phyloP scores from a whole-genome alignment of 2,797 vertebrate species.

The Cuniculus paca region DNA sequence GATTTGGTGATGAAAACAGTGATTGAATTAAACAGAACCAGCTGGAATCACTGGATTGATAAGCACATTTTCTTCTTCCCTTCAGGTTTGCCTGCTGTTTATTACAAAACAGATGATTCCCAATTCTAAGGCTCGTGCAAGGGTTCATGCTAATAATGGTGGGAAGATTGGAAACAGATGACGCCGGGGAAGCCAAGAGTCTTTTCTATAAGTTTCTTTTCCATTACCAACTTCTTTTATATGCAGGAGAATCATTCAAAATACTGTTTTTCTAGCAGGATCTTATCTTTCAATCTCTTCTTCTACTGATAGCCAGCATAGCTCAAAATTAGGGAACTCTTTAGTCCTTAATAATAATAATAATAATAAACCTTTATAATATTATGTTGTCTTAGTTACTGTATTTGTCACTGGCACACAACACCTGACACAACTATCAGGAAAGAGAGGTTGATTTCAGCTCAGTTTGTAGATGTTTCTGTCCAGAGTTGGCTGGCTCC shows the following conservation, averaged over 20 bases:
- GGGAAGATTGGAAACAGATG: not conserved
- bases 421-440: not conserved
- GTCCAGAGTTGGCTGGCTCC: not conserved
- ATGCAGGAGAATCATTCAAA: slow-evolving; percentile 18
- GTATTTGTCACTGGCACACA: not conserved
- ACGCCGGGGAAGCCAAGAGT: not conserved
- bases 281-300: slow-evolving; percentile 30
- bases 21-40: slow-evolving; percentile 30
- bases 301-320: not conserved
- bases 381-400: not conserved
- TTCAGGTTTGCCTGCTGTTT: slow-evolving; percentile 22
- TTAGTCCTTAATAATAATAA: not conserved
- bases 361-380: not conserved
- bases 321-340: not conserved
- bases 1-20: slow-evolving; percentile 2
- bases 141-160: not conserved
- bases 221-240: not conserved
- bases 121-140: not conserved
- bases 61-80: slow-evolving; percentile 20
- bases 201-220: slow-evolving; percentile 39
- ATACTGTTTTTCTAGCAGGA: not conserved
- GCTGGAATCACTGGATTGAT: slow-evolving; percentile 59
- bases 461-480: not conserved
- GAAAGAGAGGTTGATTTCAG: not conserved
- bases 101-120: not conserved